A percentile compares a stretch with the other conserved stretches of the same genome.
These are phyloP conservation scores for Cyphomyrmex costatus DNA, from an alignment of 1,140 invertebrate genomes.

Conservation along the genomic window DNA sequence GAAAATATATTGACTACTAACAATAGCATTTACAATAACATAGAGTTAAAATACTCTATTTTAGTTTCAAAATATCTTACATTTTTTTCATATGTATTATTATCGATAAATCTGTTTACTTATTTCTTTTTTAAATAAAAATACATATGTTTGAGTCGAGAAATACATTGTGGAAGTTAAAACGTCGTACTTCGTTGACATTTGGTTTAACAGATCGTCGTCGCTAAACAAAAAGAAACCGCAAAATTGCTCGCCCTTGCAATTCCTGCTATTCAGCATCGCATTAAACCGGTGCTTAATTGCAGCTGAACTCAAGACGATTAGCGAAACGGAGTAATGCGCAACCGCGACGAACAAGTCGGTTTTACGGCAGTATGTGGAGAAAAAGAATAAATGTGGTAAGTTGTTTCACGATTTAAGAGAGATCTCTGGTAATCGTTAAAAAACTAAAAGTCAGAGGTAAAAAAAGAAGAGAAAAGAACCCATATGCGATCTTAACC, in stretches of 20 bases:
- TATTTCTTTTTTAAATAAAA: neutral
- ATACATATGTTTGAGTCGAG: neutral
- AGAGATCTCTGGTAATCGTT: conserved; percentile 38
- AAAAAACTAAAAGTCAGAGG: conserved; percentile 39
- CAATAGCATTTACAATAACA: neutral
- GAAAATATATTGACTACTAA: neutral
- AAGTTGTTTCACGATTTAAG: conserved; percentile 48
- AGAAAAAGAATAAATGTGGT: conserved; percentile 1
- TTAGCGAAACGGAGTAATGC: conserved; percentile 58
- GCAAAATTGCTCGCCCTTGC: conserved; percentile 27
- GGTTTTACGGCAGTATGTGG: conserved; percentile 26
- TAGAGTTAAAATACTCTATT: neutral
- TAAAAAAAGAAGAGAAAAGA: conserved; percentile 3
- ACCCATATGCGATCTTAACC: neutral
- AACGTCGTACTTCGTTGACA: conserved; percentile 26
- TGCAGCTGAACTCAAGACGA: conserved; percentile 66
- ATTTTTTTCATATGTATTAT: neutral
- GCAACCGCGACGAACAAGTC: conserved; percentile 46
- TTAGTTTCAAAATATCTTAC: neutral
- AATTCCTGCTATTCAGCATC: conserved; percentile 42
- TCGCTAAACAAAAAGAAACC: conserved; percentile 30
- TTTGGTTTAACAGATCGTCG: conserved; percentile 44
- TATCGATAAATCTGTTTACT: neutral
- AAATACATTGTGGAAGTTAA: neutral
- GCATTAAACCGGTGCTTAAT: conserved; percentile 67